These are phyloP conservation scores for Ptychadena robeensis DNA, from an alignment of 2,797 vertebrate genomes.

Conservation along the genomic window DNA sequence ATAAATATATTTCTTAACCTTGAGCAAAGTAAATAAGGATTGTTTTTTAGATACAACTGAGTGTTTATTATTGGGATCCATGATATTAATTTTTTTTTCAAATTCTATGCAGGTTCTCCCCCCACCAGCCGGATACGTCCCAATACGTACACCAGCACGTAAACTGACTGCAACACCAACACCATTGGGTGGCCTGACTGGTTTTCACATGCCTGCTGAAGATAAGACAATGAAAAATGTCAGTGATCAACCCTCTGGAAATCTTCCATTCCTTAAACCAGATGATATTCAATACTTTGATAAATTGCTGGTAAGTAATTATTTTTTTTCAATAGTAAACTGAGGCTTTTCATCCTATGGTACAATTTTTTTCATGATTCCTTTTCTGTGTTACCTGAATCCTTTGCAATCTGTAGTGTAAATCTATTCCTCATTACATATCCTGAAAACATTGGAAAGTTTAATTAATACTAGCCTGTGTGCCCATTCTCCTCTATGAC, in stretches of 20 bases:
- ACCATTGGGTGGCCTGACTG: constrained; percentile 95
- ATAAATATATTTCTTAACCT: no score
- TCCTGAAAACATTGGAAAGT: no score
- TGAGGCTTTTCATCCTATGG: no score
- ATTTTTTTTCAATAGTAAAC: neutral
- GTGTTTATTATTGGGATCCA: no score
- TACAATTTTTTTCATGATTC: no score
- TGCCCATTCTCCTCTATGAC: no score
- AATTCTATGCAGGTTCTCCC: constrained; percentile 85
- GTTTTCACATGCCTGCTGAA: constrained; percentile 98
- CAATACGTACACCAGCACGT: constrained; percentile 95
- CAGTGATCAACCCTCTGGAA: constrained; percentile 97
- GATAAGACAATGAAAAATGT: constrained; percentile 94
- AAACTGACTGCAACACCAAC: constrained; percentile 96
- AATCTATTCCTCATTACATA: no score
- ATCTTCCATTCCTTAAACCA: constrained; percentile 97
- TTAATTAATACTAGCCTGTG: no score
- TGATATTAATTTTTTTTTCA: neutral
- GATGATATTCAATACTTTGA: constrained; percentile 99
- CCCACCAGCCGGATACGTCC: constrained; percentile 95
- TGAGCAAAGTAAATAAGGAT: no score
- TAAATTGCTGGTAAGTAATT: constrained; percentile 88
- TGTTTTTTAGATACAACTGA: no score
- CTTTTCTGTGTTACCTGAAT: no score
- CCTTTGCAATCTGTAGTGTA: no score